Percentiles rank a stretch among this genome's conserved stretches.
phyloP scores from a whole-genome alignment of 53 echinoderm and acorn worm species.

The Paracentrotus lividus region DNA sequence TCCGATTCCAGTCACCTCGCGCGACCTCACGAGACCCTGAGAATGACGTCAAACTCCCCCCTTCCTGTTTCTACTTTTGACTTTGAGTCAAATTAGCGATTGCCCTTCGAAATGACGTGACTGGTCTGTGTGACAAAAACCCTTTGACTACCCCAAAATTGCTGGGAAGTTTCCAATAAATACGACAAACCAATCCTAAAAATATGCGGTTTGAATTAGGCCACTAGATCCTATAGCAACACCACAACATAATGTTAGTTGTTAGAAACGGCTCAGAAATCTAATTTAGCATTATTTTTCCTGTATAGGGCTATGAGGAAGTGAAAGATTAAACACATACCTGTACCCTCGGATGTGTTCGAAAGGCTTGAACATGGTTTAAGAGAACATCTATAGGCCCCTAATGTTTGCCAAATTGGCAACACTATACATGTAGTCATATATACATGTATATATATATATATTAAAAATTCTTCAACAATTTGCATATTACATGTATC shows the following conservation, averaged over 20 bases:
- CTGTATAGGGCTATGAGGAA: neutral
- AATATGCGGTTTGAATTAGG: neutral
- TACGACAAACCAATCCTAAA: conserved; percentile 35
- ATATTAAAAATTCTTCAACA: neutral
- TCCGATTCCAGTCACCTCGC: conserved; percentile 53
- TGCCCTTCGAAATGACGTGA: conserved; percentile 32
- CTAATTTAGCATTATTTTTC: conserved; percentile 28
- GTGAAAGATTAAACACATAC: neutral
- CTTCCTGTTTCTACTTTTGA: conserved; percentile 25
- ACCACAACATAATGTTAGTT: neutral
- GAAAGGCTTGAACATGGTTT: neutral
- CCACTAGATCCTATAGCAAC: conserved; percentile 12
- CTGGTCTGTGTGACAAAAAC: neutral
- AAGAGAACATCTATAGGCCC: neutral
- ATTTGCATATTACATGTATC: neutral
- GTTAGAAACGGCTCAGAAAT: conserved; percentile 31
- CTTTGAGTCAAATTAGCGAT: conserved; percentile 47
- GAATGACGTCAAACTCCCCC: conserved; percentile 51
- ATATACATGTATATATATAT: neutral
- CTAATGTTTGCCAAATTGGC: neutral
- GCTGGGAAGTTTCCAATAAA: conserved; percentile 43
- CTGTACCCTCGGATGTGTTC: neutral
- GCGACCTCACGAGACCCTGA: conserved; percentile 37
- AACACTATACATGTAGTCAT: too few relatives aligned
- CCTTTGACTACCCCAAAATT: neutral